Base-by-base conservation (phyloP, 1,140 invertebrate genomes). In the Galleria mellonella region DNA sequence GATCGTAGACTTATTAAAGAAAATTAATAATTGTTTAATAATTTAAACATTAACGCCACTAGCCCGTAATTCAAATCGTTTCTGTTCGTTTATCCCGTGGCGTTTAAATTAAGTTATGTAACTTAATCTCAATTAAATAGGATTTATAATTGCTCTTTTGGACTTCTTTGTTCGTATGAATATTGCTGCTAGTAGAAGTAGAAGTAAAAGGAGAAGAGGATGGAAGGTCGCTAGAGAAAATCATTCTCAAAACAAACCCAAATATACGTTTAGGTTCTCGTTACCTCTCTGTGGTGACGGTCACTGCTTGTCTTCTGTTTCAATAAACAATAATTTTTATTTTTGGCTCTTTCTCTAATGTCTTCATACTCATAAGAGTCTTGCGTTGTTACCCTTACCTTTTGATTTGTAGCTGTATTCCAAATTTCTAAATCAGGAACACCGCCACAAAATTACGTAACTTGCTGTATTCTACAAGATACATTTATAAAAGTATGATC, bases 201-300 rank as follows among this genome's bases (percentile, higher is more conserved):
- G n/a, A n/a, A n/a, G 42, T 9, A 10, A 17, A 2, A 9, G 30
- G 30, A 32, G 9, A 4, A 11, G 30, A 4, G 3, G 30, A n/a
- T 11, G 9, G 30, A n/a, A 32, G 42, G 32, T 23, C 32, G 32
- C 46, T 41, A 32, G 43, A 23, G 38, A 44, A 51, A 56, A 52
- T 48, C 37, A 46, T 57, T 55, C 52, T 51, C 51, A 57, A 54
- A 65, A 61, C 54, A 65, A 61, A 62, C 51, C 53, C 48, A 59
- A 66, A 62, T 66, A 66, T 56, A 55, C 42, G 37, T 41, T 39
- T 36, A 9, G 12, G 17, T 6, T 45, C 42, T 4, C 44, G 41
- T 47, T 43, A 9, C 39, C 40, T 12, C 36, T 23, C 2, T 23
- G 17, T 23, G 17, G 11, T 28, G 44, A 30, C 44, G 43, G 23